Evolutionary conservation across 2,888 invertebrate species (phyloP), one percentile per base, ranked within the genome.

Genomic region (Agrilus cyanescens): DNA sequence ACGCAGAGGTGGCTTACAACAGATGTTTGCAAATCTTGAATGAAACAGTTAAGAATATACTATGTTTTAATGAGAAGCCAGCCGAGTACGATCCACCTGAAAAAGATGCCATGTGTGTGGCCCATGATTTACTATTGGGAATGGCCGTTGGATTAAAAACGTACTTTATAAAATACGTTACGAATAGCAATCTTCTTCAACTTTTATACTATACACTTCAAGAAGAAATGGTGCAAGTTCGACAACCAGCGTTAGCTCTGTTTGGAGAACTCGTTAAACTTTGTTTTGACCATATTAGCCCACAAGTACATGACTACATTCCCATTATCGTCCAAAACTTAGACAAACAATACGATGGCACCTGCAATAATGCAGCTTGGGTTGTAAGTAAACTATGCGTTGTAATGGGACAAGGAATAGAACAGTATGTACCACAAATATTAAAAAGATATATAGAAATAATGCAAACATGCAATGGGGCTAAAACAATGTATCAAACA

Each of bases 361-460:
- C 97, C 32, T 97, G 96, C 71, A 97, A 98, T 69, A 98, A 99
- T 68, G 96, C 98, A 30, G 96, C 97, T 1, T 98, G 98, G 98
- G 96, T 97, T 16, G 93, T 99, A 56, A 96, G 98, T 38, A 97
- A 97, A 75, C 89, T 97, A 58, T 86, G 94, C 54, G 85, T 96
- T 62, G 91, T 95, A 70, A 77, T 95, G 72, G 94, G 93, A 49
- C 77, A 80, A 46, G 90, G 89, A 57, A 97, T 96, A 67, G 82
- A 85, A 62, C 84, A 85, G 50, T 97, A 90, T 70, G 81, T 94
- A 53, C 83, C 85, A 43, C 73, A 91, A 61, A 87, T 97, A 56
- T 73, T 97, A 49, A 81, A 75, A 50, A 85, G 90, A 61, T 79
- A 97, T 51, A 86, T 96, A 52, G 79, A 85, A 55, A 96, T 95